Evolutionary conservation across 2,888 invertebrate genomes (phyloP).

Genomic region (Eupithecia pulchellata): DNA sequence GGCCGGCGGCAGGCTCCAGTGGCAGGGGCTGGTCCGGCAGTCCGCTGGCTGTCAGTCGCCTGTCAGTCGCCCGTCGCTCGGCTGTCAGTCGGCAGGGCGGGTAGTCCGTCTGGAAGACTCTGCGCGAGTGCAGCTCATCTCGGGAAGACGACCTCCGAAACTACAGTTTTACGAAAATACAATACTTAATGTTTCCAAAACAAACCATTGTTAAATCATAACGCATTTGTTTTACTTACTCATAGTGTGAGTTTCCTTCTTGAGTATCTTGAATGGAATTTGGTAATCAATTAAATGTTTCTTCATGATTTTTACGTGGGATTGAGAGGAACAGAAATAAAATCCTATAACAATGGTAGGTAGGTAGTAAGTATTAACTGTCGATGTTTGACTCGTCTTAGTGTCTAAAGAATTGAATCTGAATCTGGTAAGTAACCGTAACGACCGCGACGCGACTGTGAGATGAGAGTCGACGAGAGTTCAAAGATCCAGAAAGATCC

Average conservation of each 20-base stretch:
- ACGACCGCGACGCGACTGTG: too few species aligned
- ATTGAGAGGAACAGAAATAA: neutral
- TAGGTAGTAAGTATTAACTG: too few species aligned
- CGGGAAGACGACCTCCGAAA: neutral
- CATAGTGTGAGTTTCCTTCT: conserved; percentile 11
- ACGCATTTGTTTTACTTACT: conserved; percentile 1
- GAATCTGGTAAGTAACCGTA: too few species aligned
- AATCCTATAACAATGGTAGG: neutral
- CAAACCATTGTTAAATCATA: conserved; percentile 26
- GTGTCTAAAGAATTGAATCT: too few species aligned
- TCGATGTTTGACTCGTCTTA: too few species aligned
- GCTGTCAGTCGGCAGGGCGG: neutral
- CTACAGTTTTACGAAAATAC: conserved; percentile 13
- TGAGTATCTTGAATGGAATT: neutral
- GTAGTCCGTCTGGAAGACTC: neutral
- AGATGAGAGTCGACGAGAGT: too few species aligned
- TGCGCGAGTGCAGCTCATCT: conserved; percentile 6
- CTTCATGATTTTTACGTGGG: neutral
- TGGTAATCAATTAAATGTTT: conserved; percentile 1
- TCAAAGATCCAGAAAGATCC: too few species aligned
- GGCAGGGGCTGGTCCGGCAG: neutral
- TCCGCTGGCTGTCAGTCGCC: neutral
- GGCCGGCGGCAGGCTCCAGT: neutral
- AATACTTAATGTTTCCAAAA: conserved; percentile 33
- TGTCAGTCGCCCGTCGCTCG: too few species aligned